A percentile compares a stretch with the other conserved stretches of the same genome.
Conservation (phyloP, 2,797 vertebrate species). For the Neosilurus hyrtlii region DNA sequence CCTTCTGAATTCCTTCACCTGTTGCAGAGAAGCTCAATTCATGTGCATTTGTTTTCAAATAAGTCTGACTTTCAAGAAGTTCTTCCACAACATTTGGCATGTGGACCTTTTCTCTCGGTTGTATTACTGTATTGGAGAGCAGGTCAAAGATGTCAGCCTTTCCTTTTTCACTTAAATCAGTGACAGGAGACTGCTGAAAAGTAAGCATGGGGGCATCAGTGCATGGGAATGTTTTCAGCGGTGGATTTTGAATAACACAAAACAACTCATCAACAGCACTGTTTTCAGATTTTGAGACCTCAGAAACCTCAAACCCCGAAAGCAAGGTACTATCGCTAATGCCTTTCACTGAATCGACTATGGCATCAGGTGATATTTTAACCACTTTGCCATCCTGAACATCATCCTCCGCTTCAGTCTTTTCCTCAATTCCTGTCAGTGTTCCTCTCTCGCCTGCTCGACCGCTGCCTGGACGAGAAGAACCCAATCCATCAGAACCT, state of each 20-base stretch:
- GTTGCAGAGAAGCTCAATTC: slow-evolving; percentile 48
- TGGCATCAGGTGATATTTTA: slow-evolving; percentile 44
- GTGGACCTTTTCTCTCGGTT: slow-evolving; percentile 57
- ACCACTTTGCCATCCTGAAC: slow-evolving; percentile 51
- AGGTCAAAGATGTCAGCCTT: slow-evolving; percentile 58
- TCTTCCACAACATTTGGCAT: slow-evolving; percentile 50
- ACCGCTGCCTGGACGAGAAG: slow-evolving; percentile 64
- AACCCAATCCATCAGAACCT: slow-evolving; percentile 64
- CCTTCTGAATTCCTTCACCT: slow-evolving; percentile 36
- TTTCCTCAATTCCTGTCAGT: slow-evolving; percentile 77
- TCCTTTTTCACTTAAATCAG: slow-evolving; percentile 54
- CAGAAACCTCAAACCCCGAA: slow-evolving; percentile 40
- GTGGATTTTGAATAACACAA: slow-evolving; percentile 68
- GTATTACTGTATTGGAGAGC: slow-evolving; percentile 55
- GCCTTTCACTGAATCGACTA: slow-evolving; percentile 40
- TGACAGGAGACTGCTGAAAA: slow-evolving; percentile 41
- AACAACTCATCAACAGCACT: slow-evolving; percentile 70
- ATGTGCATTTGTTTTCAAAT: slow-evolving; percentile 49
- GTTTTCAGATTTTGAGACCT: slow-evolving; percentile 61
- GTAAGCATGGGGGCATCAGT: slow-evolving; percentile 56
- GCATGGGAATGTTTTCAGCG: slow-evolving; percentile 62
- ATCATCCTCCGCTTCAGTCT: slow-evolving; percentile 72
- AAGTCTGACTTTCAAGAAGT: slow-evolving; percentile 34
- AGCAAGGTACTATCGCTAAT: slow-evolving; percentile 37
- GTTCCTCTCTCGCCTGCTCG: slow-evolving; percentile 70